Percentiles rank a stretch among this genome's conserved stretches.
phyloP scores from a whole-genome alignment of 2,797 vertebrate species.

The Lagodon rhomboides region DNA sequence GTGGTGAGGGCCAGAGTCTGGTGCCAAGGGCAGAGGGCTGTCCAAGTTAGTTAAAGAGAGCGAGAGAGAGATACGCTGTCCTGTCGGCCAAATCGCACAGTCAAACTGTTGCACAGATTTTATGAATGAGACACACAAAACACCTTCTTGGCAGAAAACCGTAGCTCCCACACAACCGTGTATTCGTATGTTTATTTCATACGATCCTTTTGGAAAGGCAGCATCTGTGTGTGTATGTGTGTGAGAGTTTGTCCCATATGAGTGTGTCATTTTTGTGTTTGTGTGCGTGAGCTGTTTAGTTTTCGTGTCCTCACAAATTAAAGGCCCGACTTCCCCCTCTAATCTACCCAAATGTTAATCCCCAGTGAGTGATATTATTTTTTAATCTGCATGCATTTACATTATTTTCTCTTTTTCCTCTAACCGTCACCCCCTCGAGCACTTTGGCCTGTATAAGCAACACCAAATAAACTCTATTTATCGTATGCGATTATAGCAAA shows the following conservation, averaged over 20 bases:
- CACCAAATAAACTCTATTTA: conserved; percentile 44
- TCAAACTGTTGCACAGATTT: conserved; percentile 2
- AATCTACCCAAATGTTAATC: conserved; percentile 74
- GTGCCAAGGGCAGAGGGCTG: conserved; percentile 26
- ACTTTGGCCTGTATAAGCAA: conserved; percentile 12
- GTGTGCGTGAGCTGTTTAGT: conserved; percentile 25
- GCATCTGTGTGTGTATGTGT: background rate
- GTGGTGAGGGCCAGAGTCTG: conserved; percentile 20
- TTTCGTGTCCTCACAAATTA: conserved; percentile 54
- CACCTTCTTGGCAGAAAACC: background rate
- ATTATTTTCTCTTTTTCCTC: conserved; percentile 41
- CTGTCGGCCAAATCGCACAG: conserved; percentile 28
- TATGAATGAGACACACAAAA: conserved; percentile 33
- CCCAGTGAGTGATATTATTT: conserved; percentile 74
- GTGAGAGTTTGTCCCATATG: background rate
- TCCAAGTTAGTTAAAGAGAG: conserved; percentile 54
- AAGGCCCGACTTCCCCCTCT: conserved; percentile 45
- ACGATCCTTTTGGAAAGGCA: background rate
- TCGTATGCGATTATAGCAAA: conserved; percentile 52
- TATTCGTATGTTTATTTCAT: background rate
- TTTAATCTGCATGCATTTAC: conserved; percentile 70
- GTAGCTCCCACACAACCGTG: background rate
- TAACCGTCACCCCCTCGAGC: conserved; percentile 17
- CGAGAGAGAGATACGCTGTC: conserved; percentile 4
- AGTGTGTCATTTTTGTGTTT: conserved; percentile 3